These are phyloP conservation scores for Mesodorylaimus sp. DNA, from an alignment of 2,888 invertebrate genomes.

Conservation along the genomic window DNA sequence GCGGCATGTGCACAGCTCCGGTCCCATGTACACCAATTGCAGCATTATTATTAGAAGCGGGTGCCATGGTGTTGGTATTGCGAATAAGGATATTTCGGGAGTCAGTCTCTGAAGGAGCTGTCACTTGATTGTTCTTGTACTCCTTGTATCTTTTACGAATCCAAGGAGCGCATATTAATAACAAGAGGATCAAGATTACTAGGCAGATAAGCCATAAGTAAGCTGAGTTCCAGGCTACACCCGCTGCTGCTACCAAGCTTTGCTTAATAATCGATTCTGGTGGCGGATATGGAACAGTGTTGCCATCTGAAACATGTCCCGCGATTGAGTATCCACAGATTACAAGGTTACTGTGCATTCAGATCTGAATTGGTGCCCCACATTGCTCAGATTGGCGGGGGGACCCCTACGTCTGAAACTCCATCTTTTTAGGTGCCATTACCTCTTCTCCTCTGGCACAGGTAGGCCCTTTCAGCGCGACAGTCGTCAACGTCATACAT, in stretches of 20 bases:
- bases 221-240: background rate
- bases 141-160: background rate
- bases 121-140: background rate
- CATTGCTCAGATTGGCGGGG: too few species aligned
- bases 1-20: too few species aligned
- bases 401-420: too few species aligned
- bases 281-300: slow-evolving; percentile 7
- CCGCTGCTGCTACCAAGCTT: background rate
- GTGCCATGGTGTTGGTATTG: background rate
- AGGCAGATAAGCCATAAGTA: slow-evolving; percentile 2
- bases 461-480: background rate
- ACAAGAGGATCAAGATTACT: slow-evolving; percentile 3
- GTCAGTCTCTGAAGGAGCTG: background rate
- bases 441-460: background rate
- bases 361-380: too few species aligned
- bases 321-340: too few species aligned
- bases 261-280: slow-evolving; percentile 1
- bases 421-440: background rate
- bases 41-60: too few species aligned
- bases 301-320: slow-evolving; percentile 9
- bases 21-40: too few species aligned
- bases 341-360: too few species aligned
- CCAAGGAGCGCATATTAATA: background rate
- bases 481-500: background rate
- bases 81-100: background rate